A percentile compares a stretch with the other conserved stretches of the same genome.
phyloP scores from a whole-genome alignment of 2,888 invertebrate genomes.

The Cyclophora punctaria region DNA sequence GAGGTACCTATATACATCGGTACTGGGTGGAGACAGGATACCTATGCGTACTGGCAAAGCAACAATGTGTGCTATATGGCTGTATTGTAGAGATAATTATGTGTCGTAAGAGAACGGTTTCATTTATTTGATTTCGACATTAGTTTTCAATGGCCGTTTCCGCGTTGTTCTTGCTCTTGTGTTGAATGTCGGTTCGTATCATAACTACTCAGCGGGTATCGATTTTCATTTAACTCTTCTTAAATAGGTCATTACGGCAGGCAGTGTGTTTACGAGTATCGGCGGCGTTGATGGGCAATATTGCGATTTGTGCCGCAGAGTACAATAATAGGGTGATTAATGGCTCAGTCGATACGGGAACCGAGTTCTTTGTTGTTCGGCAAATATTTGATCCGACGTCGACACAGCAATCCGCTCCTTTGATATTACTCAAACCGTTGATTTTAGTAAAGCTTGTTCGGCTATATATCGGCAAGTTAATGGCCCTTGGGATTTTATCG shows the following conservation, averaged over 20 bases:
- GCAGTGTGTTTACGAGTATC: constrained; percentile 57
- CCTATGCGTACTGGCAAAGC: no score
- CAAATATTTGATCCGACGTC: constrained; percentile 64
- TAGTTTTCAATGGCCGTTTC: neutral
- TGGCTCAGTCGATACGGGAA: constrained; percentile 58
- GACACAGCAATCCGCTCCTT: constrained; percentile 54
- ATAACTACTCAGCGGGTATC: constrained; percentile 39
- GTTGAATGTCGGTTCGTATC: constrained; percentile 22
- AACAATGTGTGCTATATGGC: no score
- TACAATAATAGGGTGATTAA: constrained; percentile 70
- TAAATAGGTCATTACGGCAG: constrained; percentile 59
- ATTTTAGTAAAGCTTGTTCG: constrained; percentile 29
- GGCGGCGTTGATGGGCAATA: constrained; percentile 59
- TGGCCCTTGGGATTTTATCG: constrained; percentile 26
- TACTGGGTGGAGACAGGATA: no score
- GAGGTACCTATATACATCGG: no score
- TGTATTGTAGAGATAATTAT: no score
- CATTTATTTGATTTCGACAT: neutral
- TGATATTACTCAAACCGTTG: constrained; percentile 42
- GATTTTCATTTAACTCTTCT: constrained; percentile 67
- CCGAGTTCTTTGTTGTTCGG: constrained; percentile 64
- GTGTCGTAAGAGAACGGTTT: no score
- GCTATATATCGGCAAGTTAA: constrained; percentile 30
- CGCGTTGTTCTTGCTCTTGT: constrained; percentile 6
- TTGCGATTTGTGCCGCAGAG: constrained; percentile 58